Evolutionary conservation across 2,888 invertebrate species (phyloP).

Genomic region (Microctonus brassicae): DNA sequence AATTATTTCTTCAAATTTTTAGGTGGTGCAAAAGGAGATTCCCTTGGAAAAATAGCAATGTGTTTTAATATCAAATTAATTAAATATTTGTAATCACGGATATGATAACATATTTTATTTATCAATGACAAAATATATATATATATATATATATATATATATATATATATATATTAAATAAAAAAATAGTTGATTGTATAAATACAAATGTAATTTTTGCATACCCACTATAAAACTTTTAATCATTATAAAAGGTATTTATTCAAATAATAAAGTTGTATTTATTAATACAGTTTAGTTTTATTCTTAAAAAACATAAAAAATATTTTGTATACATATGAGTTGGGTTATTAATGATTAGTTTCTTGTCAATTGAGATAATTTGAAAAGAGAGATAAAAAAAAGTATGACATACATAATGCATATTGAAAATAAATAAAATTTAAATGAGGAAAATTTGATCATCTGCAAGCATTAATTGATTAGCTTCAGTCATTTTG

Average conservation of each 20-base stretch:
- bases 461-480: constrained; percentile 90
- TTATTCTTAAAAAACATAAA: not conserved
- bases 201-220: not conserved
- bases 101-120: not conserved
- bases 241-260: not conserved
- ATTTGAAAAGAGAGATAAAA: not conserved
- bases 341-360: not conserved
- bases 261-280: not conserved
- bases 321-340: not conserved
- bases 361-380: not conserved
- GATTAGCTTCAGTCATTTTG: constrained; percentile 90
- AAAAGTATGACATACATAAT: not conserved
- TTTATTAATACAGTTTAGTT: not conserved
- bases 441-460: constrained; percentile 85
- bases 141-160: no score
- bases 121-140: not conserved
- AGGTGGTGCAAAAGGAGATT: constrained; percentile 82
- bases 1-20: constrained; percentile 66
- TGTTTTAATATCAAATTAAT: not conserved
- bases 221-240: not conserved
- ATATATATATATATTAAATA: no score
- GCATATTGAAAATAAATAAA: not conserved
- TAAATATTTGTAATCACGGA: not conserved
- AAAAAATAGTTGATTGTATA: no score
- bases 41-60: constrained; percentile 75